These are phyloP conservation scores for Byasa hedistus DNA, from an alignment of 2,888 invertebrate species.

Conservation along the genomic window DNA sequence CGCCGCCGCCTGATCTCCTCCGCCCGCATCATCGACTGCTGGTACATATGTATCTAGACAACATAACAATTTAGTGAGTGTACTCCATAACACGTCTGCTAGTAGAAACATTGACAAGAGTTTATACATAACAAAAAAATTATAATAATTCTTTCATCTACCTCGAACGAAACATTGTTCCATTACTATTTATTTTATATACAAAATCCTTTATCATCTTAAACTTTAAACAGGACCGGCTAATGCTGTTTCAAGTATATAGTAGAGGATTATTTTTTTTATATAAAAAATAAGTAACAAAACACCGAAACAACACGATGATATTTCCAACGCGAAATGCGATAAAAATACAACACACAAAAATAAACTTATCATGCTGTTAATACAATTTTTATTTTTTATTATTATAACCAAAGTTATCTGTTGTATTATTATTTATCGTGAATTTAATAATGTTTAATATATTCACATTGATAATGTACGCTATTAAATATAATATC, in stretches of 20 bases:
- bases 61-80: neutral
- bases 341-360: conserved; percentile 39
- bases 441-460: conserved; percentile 61
- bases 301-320: conserved; percentile 13
- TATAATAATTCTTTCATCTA: too few relatives aligned
- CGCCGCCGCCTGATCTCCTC: conserved; percentile 71
- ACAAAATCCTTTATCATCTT: too few relatives aligned
- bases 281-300: neutral
- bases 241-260: neutral
- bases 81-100: neutral
- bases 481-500: conserved; percentile 36
- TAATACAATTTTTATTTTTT: conserved; percentile 46
- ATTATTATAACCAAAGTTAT: conserved; percentile 63
- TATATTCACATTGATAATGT: conserved; percentile 47
- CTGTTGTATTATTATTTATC: conserved; percentile 64
- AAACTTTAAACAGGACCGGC: neutral
- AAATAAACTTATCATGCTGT: conserved; percentile 52
- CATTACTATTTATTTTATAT: too few relatives aligned
- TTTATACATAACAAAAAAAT: too few relatives aligned
- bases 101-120: too few relatives aligned
- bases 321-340: conserved; percentile 27
- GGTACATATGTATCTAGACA: conserved; percentile 74
- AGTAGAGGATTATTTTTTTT: neutral
- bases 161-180: too few relatives aligned
- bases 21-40: conserved; percentile 77